Base-by-base conservation (phyloP, 2,113 vertebrate species). In the Suncus etruscus region DNA sequence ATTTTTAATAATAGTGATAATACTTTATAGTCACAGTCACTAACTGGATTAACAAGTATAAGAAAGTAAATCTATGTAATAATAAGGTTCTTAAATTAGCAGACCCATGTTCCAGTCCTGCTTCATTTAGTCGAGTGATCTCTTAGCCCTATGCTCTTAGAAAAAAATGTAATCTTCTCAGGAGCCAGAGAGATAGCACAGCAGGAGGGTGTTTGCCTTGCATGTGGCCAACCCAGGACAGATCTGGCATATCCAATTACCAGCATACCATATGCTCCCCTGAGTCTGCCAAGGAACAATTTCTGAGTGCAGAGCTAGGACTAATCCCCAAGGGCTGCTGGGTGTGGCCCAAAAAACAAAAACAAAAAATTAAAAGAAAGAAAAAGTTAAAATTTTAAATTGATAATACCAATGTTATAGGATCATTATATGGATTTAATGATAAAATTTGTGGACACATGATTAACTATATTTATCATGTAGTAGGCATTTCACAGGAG, bases 401-500 rank as follows among this genome's bases (percentile, higher is more conserved):
- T 91, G 66, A 27, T 50, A 69, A 58, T 69, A 50, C n/a, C 6
- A 74, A 83, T 4, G 63, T 74, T 22, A 25, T 29, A 72, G 31
- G 29, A 16, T 45, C 83, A 79, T 31, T 85, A 51, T 27, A 5
- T 74, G 25, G 8, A 51, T 87, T 87, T 78, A 84, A 18, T 58
- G 83, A 76, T 66, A 83, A 94, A 87, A n/a, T 25, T 5, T 65
- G 6, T 81, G 31, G 18, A 5, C 5, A 86, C 65, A 45, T 31
- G 61, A 15, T 9, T 81, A 65, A 8, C 6, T n/a, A 8, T 82
- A 50, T 12, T 93, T 88, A 83, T 66, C 32, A 74, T 8, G 65
- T 72, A 45, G 22, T 31, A 88, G 27, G n/a, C 20, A 87, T 77
- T 91, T 93, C 70, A 75, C 10, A 89, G 25, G 39, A 94, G 31